These are phyloP conservation scores for Leptatherina wallacei DNA, from an alignment of 2,797 vertebrate genomes.

Conservation along the genomic window DNA sequence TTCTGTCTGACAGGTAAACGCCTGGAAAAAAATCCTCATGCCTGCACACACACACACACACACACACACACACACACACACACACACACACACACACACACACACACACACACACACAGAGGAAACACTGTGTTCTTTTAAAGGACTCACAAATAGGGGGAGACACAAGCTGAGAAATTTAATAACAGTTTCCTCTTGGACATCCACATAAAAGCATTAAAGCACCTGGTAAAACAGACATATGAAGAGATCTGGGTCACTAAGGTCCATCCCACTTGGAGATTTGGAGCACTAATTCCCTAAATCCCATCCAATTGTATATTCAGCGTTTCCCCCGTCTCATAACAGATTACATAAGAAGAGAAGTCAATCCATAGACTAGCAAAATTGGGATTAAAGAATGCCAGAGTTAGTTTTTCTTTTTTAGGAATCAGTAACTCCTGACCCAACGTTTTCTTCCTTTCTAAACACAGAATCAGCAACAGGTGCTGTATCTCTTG, in stretches of 20 bases:
- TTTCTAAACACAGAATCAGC: conserved; percentile 20
- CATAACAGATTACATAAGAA: background rate
- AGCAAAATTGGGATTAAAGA: conserved; percentile 4
- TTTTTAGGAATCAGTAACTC: conserved; percentile 4
- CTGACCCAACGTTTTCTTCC: conserved; percentile 10
- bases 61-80: conserved; percentile 17
- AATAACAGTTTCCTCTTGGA: background rate
- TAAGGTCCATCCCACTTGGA: background rate
- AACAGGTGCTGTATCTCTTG: conserved; percentile 71
- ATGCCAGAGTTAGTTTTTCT: background rate
- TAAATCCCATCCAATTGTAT: conserved; percentile 29
- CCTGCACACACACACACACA: conserved; percentile 70
- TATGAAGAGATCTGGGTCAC: conserved; percentile 11
- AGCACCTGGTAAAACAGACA: background rate
- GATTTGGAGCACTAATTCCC: background rate
- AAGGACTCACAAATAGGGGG: background rate
- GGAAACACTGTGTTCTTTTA: background rate
- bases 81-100: conserved; percentile 24
- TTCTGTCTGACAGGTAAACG: conserved; percentile 91
- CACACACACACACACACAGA: conserved; percentile 15
- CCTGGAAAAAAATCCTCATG: conserved; percentile 87
- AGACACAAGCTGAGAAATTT: background rate
- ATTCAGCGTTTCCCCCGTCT: background rate
- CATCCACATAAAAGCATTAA: background rate
- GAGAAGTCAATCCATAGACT: background rate